Conservation (phyloP, 2,797 vertebrate species). For the Sebastolobus alascanus region DNA sequence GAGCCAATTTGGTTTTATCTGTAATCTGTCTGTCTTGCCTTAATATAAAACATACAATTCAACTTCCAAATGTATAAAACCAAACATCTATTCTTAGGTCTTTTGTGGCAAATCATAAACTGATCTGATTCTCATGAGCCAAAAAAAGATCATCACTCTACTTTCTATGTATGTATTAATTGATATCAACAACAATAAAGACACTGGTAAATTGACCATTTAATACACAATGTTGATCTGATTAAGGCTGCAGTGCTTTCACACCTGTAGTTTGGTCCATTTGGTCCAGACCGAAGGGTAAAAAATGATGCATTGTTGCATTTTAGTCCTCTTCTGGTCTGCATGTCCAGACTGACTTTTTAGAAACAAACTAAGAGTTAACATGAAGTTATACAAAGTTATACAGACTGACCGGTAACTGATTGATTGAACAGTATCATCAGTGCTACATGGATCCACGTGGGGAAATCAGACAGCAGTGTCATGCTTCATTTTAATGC, state of each 20-base stretch:
- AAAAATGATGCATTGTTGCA: neutral
- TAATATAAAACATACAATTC: neutral
- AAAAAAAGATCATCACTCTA: neutral
- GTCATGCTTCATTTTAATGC: neutral
- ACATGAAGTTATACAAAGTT: neutral
- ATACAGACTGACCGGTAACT: neutral
- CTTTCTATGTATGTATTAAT: constrained; percentile 11
- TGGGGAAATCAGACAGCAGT: neutral
- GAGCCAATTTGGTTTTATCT: neutral
- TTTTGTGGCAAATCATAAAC: constrained; percentile 7
- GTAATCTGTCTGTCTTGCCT: neutral
- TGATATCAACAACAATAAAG: constrained; percentile 20
- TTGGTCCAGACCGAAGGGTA: neutral
- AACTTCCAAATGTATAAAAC: constrained; percentile 6
- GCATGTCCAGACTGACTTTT: neutral
- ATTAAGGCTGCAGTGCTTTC: neutral
- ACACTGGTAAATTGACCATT: neutral
- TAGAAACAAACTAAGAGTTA: neutral
- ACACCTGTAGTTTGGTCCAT: neutral
- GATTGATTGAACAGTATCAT: neutral
- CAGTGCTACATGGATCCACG: neutral
- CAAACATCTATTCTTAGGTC: constrained; percentile 9
- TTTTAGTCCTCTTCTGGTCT: neutral
- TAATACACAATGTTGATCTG: neutral
- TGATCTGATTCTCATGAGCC: neutral